Evolutionary conservation across 2,888 invertebrate genomes (phyloP), one percentile per base, ranked within the genome.

Genomic region (Athalia circularis): DNA sequence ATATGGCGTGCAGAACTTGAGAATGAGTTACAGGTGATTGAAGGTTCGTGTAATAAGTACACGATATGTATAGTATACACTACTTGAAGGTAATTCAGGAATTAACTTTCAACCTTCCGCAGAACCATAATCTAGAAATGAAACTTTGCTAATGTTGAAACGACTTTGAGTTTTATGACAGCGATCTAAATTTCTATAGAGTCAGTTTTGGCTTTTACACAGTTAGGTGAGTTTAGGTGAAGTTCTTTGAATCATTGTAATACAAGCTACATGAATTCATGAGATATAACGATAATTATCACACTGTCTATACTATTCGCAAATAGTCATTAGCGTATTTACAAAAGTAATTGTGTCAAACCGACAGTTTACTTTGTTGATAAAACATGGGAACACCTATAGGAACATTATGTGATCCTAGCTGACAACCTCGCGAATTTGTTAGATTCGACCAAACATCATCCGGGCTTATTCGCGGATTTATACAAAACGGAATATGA

Each of bases 1-100:
- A 75, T 75, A 75, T 75, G 75, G 75, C 48, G 75, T 75, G 62
- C 74, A 45, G 62, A 75, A 50, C 75, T 75, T 75, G 64, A 75
- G 75, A 75, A 29, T 75, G 75, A 75, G 62, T 75, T 75, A 75
- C 48, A 61, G 75, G 52, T 52, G 43, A 64, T 75, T 75, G 62
- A 75, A 75, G 50, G 50, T 13, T 50, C 50, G 15, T 29, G 29
- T 0, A 0, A 29, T 29, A 29, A 29, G 29, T 29, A 29, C 29
- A 29, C 29, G 8, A 64, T 75, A 75, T 54, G 7, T 54, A 70
- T n/a, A n/a, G n/a, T n/a, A 45, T 45, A 62, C n/a, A 50, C 29
- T 50, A 62, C 62, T 47, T 45, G 72, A 45, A 11, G 72, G 72
- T 72, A 47, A 15, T 72, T 72, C 72, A 59, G 59, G 47, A 72